A percentile compares a stretch with the other conserved stretches of the same genome.
Conservation (phyloP, 2,888 invertebrate genomes). For the Epistrophella euchroma region DNA sequence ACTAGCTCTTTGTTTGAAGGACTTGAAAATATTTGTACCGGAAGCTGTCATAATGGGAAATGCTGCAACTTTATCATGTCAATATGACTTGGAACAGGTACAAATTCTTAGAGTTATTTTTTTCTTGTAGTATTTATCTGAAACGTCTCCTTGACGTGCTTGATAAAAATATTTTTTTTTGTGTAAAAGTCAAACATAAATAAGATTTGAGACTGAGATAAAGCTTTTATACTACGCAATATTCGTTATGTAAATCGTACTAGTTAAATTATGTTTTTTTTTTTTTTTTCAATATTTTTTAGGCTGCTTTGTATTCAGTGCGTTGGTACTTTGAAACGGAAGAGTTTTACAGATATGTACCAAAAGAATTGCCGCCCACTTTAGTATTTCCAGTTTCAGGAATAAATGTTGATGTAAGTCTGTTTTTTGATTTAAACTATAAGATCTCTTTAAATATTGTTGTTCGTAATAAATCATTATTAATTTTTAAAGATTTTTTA, state of each 20-base stretch:
- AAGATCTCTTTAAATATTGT: no score
- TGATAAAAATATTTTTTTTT: not conserved
- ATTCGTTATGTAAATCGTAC: not conserved
- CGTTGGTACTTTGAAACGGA: slow-evolving; percentile 87
- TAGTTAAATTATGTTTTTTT: not conserved
- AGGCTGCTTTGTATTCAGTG: slow-evolving; percentile 86
- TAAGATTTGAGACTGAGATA: not conserved
- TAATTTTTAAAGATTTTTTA: no score
- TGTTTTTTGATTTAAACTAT: no score
- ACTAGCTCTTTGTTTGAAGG: slow-evolving; percentile 83
- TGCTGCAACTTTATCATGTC: slow-evolving; percentile 83
- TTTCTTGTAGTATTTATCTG: not conserved
- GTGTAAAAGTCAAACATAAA: not conserved
- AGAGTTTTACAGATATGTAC: slow-evolving; percentile 87
- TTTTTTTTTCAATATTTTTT: slow-evolving; percentile 43
- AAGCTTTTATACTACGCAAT: not conserved
- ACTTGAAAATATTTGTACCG: slow-evolving; percentile 84
- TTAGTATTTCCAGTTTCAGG: slow-evolving; percentile 85
- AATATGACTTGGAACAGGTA: slow-evolving; percentile 84
- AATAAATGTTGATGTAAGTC: slow-evolving; percentile 87
- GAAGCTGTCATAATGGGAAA: slow-evolving; percentile 84
- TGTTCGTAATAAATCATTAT: no score
- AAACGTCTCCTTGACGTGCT: not conserved
- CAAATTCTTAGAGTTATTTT: not conserved
- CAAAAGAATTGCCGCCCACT: slow-evolving; percentile 86